Percentiles rank a stretch among this genome's conserved stretches.
These are phyloP conservation scores for Falco rusticolus DNA, from an alignment of 2,797 vertebrate genomes.

Conservation along the genomic window DNA sequence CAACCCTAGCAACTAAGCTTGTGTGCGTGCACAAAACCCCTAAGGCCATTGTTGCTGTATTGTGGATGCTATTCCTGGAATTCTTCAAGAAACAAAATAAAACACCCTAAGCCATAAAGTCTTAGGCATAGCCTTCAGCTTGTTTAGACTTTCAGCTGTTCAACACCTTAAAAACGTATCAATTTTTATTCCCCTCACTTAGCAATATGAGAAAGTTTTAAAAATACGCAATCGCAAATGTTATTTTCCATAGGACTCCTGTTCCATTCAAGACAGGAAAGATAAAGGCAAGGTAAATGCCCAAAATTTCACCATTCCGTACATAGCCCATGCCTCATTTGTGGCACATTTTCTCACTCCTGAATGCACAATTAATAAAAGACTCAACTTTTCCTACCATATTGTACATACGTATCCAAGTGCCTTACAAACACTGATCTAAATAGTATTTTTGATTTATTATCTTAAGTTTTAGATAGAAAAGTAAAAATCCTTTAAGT, in stretches of 20 bases:
- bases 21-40: not conserved
- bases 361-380: not conserved
- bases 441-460: not conserved
- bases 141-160: not conserved
- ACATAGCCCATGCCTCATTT: not conserved
- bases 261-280: not conserved
- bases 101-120: not conserved
- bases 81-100: not conserved
- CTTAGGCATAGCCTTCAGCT: not conserved
- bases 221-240: not conserved
- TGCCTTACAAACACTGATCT: not conserved
- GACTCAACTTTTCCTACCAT: not conserved
- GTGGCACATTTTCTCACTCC: not conserved
- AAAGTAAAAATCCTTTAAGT: not conserved
- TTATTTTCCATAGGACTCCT: not conserved
- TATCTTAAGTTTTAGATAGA: not conserved
- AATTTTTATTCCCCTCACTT: not conserved
- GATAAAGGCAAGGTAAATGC: not conserved
- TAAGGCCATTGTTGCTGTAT: not conserved
- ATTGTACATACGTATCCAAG: not conserved
- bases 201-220: not conserved
- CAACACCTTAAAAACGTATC: not conserved
- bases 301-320: not conserved
- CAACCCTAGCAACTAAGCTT: not conserved
- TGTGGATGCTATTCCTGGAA: not conserved